phyloP scores from a whole-genome alignment of 2,113 vertebrate species.

The Elanus axillaris region DNA sequence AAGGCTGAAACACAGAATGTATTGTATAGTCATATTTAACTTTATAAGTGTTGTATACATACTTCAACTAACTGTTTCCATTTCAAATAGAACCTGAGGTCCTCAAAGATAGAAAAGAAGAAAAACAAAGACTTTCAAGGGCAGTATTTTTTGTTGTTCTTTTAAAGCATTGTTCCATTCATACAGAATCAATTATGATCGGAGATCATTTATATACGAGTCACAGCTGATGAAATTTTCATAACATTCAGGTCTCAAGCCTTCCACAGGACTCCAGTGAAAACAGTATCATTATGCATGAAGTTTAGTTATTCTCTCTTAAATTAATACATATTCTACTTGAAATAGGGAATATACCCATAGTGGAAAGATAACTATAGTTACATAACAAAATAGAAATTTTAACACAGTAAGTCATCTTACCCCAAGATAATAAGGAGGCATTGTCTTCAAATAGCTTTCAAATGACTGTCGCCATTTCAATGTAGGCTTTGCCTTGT shows the following conservation, averaged over 20 bases:
- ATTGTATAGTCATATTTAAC: background rate
- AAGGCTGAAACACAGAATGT: conserved; percentile 74
- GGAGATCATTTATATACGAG: background rate
- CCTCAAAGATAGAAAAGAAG: background rate
- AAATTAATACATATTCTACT: background rate
- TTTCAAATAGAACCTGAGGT: background rate
- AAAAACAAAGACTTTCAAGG: background rate
- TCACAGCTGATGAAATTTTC: background rate
- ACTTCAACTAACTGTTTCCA: background rate
- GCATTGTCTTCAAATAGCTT: conserved; percentile 97
- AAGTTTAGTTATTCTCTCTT: background rate
- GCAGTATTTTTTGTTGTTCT: background rate
- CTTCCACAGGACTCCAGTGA: background rate
- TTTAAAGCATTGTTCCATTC: background rate
- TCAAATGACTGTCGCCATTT: conserved; percentile 98
- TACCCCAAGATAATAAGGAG: conserved; percentile 96
- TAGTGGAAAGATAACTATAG: background rate
- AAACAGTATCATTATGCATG: background rate
- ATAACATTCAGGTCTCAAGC: background rate
- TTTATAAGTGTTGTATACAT: background rate
- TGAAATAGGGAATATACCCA: background rate
- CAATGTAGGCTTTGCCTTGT: conserved; percentile 93
- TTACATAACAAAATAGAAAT: background rate
- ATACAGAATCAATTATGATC: background rate
- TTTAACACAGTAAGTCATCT: conserved; percentile 33